Conservation (phyloP, 2,113 vertebrate species). For the Ceratotherium simum region DNA sequence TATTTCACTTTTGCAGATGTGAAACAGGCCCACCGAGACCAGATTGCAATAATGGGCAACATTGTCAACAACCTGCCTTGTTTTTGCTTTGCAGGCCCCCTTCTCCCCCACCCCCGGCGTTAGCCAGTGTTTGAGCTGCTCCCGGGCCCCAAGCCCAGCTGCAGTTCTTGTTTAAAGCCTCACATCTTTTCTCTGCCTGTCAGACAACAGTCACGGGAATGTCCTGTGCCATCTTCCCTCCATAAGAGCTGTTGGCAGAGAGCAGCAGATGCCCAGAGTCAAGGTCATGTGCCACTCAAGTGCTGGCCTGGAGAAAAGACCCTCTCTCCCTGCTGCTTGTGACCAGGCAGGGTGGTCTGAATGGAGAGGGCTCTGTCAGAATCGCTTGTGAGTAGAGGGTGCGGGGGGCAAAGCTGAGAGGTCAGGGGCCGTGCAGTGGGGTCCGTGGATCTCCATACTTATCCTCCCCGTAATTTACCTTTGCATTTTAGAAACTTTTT, state of each 20-base stretch:
- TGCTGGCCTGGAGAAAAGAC: slow-evolving; percentile 77
- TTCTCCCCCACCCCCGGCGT: neutral
- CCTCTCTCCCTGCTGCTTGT: slow-evolving; percentile 75
- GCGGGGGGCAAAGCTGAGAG: neutral
- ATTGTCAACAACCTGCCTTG: slow-evolving; percentile 73
- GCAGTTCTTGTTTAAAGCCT: slow-evolving; percentile 66
- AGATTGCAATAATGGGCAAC: slow-evolving; percentile 33
- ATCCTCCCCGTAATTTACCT: neutral
- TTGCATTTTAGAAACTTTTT: neutral
- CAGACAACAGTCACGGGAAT: slow-evolving; percentile 82
- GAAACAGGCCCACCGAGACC: neutral
- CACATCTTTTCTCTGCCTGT: slow-evolving; percentile 73
- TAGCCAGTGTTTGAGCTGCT: slow-evolving; percentile 38
- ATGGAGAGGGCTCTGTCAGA: slow-evolving; percentile 43
- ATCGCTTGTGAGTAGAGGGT: neutral
- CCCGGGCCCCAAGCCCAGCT: slow-evolving; percentile 67
- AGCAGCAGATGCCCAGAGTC: slow-evolving; percentile 77
- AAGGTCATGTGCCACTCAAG: slow-evolving; percentile 82
- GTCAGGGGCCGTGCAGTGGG: neutral
- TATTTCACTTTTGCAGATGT: neutral
- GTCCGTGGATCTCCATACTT: neutral
- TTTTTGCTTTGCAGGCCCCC: neutral
- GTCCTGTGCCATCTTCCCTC: slow-evolving; percentile 81
- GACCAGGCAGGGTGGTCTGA: slow-evolving; percentile 57
- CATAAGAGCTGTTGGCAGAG: slow-evolving; percentile 63